Base-by-base conservation (phyloP, 2,888 invertebrate genomes). In the Cephus rjabovi region DNA sequence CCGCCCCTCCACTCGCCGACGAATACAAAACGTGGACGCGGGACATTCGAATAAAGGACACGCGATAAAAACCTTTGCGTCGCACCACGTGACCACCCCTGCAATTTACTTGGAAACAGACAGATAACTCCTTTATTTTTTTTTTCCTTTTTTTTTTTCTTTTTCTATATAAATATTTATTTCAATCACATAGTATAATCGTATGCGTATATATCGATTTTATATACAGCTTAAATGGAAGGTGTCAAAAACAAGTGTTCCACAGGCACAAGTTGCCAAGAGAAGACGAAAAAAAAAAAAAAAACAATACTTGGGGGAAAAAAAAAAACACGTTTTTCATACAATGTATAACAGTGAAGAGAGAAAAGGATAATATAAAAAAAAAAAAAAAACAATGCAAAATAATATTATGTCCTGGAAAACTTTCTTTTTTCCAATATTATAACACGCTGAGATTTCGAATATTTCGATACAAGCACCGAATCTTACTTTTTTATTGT, bases 221-320 rank as follows among this genome's bases (percentile, higher is more conserved):
- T 83, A 83, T 82, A 85, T 85, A 87, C 83, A 86, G 80, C 81
- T 86, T 78, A 82, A 84, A 85, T 87, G 86, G 86, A 87, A 87
- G 83, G 82, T 87, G 82, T 87, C 86, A 37, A 37, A 15, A 83
- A 88, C 88, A 88, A 89, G 85, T 90, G 90, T 91, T 92, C 91
- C 91, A 91, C 91, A 90, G 91, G 91, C 92, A 91, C 91, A 91
- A 91, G 90, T 91, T 90, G 91, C 90, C 90, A 90, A 89, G 82
- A 87, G 81, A 85, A 80, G 79, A 86, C 81, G 82, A 79, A 82
- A 80, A 82, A 82, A 80, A 33, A 33, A 33, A 33, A 3, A 82
- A 80, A 83, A 83, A 81, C 81, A 83, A 82, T 40, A 15, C 15
- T 15, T 40, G 40, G 40, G 6, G 1, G 1, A 0, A 1, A 82